phyloP scores from a whole-genome alignment of 2,888 invertebrate genomes.

The Carcina quercana region DNA sequence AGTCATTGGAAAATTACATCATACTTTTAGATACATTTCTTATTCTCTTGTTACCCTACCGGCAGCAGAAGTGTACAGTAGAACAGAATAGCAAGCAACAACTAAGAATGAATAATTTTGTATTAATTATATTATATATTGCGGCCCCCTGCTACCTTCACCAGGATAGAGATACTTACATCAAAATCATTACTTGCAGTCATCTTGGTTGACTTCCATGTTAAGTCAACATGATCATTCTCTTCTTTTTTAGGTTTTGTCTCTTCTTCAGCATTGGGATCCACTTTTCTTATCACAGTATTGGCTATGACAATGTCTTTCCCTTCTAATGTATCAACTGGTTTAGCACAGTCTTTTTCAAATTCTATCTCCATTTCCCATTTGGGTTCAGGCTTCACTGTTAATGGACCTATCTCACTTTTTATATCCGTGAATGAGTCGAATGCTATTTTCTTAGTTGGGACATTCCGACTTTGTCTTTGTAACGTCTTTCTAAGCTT shows the following conservation, averaged over 20 bases:
- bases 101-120: no score
- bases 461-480: constrained; percentile 33
- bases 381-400: constrained; percentile 55
- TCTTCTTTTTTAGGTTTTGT: constrained; percentile 21
- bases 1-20: no score
- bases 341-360: constrained; percentile 20
- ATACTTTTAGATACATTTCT: no score
- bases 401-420: constrained; percentile 59
- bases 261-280: constrained; percentile 32
- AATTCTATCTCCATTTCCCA: constrained; percentile 66
- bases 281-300: constrained; percentile 64
- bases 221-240: constrained; percentile 35
- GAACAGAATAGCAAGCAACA: no score
- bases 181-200: constrained; percentile 30
- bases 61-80: no score
- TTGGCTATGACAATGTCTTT: constrained; percentile 63
- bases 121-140: no score
- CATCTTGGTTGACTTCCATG: constrained; percentile 37
- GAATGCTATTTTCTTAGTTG: constrained; percentile 64
- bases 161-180: constrained; percentile 44
- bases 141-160: no score
- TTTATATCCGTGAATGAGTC: constrained; percentile 65
- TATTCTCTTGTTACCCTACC: no score
- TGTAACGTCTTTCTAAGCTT: constrained; percentile 47
- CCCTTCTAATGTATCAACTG: constrained; percentile 43